Percentiles rank a stretch among this genome's conserved stretches.
Evolutionary conservation across 2,888 invertebrate species (phyloP).

Genomic region (Sceliomorpha sp.): DNA sequence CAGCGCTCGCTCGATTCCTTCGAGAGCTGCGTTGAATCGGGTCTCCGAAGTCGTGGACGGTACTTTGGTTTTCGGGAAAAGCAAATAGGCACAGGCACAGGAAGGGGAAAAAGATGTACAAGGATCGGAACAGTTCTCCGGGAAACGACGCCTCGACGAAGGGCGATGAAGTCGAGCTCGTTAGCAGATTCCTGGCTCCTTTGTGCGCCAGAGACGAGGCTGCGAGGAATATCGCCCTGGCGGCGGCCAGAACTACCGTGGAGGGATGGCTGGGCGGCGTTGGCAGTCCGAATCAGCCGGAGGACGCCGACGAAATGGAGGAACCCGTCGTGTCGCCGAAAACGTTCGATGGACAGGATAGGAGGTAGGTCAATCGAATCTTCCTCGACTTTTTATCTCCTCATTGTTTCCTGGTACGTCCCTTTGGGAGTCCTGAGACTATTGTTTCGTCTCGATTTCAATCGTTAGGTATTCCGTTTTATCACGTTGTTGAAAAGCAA

Average conservation of each 20-base stretch:
- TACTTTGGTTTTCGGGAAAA: too few species aligned
- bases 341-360: conserved; percentile 69
- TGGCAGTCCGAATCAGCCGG: conserved; percentile 81
- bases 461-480: too few species aligned
- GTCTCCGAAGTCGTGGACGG: too few species aligned
- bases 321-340: conserved; percentile 62
- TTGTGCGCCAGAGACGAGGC: conserved; percentile 82
- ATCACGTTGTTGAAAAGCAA: too few species aligned
- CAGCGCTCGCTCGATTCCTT: too few species aligned
- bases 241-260: conserved; percentile 81
- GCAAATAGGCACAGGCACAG: conserved; percentile 1
- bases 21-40: neutral
- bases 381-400: conserved; percentile 7
- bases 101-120: conserved; percentile 65
- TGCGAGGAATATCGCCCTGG: conserved; percentile 81
- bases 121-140: conserved; percentile 59
- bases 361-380: conserved; percentile 62
- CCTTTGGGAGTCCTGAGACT: neutral
- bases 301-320: conserved; percentile 66
- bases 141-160: conserved; percentile 69
- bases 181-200: conserved; percentile 82
- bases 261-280: conserved; percentile 82
- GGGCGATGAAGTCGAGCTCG: conserved; percentile 80
- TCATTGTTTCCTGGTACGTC: neutral
- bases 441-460: conserved; percentile 26